Percentiles rank a stretch among this genome's conserved stretches.
Evolutionary conservation across 2,113 vertebrate genomes (phyloP).

Genomic region (Antigone vipio): DNA sequence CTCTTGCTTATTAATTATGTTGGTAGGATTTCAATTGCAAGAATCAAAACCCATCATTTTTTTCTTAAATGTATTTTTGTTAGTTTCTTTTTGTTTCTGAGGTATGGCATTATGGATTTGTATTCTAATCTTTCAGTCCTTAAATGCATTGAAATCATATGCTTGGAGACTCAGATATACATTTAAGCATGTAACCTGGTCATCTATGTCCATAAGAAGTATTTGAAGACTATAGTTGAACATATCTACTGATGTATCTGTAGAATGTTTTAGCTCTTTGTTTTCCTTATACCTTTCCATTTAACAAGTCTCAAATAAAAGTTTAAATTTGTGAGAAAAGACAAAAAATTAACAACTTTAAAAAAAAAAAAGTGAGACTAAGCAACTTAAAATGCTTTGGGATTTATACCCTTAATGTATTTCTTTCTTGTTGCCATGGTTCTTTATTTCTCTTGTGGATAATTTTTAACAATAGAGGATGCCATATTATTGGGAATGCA

Average conservation of each 20-base stretch:
- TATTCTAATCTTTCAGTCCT: background rate
- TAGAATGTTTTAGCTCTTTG: background rate
- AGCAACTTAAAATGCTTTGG: background rate
- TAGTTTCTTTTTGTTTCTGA: background rate
- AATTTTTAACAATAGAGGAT: background rate
- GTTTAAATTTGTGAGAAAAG: background rate
- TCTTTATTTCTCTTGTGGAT: constrained; percentile 7
- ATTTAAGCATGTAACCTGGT: background rate
- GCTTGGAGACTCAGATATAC: background rate
- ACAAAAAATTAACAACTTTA: background rate
- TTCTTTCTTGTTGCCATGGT: background rate
- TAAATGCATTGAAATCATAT: background rate
- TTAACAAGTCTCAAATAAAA: background rate
- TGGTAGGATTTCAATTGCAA: background rate
- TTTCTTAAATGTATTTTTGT: background rate
- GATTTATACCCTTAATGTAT: background rate
- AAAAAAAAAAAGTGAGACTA: background rate
- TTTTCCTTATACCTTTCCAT: background rate
- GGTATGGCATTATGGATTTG: background rate
- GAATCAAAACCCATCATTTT: background rate
- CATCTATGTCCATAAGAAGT: background rate
- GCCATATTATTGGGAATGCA: background rate
- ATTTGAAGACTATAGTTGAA: background rate
- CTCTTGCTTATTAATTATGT: background rate
- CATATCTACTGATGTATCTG: background rate